Evolutionary conservation across 2,888 invertebrate species (phyloP), one percentile per base, ranked within the genome.

Genomic region (Unio delphinus): DNA sequence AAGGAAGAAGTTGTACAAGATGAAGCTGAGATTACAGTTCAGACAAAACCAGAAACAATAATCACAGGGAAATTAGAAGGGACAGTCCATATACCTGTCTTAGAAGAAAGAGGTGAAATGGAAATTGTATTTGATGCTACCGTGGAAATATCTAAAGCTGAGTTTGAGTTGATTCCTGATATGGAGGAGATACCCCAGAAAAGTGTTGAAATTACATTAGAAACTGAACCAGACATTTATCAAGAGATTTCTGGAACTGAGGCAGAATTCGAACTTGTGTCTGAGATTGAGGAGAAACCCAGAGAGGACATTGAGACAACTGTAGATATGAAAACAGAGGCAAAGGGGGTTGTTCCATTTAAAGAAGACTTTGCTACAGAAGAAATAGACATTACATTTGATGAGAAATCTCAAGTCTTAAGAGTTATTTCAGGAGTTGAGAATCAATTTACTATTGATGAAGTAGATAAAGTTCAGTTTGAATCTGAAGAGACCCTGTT

Each of bases 251-350:
- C 34, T 18, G 89, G 87, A 26, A 75, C 88, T 20, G 89, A 89
- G 58, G 90, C 91, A 76, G 89, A 72, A 79, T 78, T 69, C 70
- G 61, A 68, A 72, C 15, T 69, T 17, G 23, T 58, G 60, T 59
- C 45, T 28, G 68, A 63, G 64, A 28, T 70, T 54, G 59, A 30
- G 1, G 26, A 62, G 18, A 58, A 58, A 23, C 61, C 15, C 20
- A 57, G 57, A 60, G 58, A 65, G 55, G 54, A 55, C 17, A 34
- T 17, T 58, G 34, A 20, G 28, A 34, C 28, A 34, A 59, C n/a
- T 15, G n/a, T 23, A 64, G 63, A 58, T 61, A 69, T 64, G 59
- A 26, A 15, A 59, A 18, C 15, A 62, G 62, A 20, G 15, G 59
- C 56, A 57, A 23, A 45, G 5, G 45, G 20, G 3, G 20, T 30